These are phyloP conservation scores for Typhlichthys subterraneus DNA, from an alignment of 2,797 vertebrate genomes.

Conservation along the genomic window DNA sequence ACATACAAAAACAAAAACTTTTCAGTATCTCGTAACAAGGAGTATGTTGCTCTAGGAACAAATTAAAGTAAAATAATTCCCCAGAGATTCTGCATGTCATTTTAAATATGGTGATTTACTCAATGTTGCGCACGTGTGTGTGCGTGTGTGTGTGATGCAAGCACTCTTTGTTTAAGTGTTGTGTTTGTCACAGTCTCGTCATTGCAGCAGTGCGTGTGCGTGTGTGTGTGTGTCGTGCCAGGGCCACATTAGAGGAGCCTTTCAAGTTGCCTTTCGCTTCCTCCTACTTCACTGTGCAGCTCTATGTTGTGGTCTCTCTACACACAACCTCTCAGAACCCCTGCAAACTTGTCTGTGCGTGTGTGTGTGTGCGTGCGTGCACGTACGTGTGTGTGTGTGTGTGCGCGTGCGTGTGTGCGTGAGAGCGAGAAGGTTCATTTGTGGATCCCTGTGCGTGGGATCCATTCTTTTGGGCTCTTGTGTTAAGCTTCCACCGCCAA, in stretches of 20 bases:
- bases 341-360: slow-evolving; percentile 49
- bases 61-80: slow-evolving; percentile 47
- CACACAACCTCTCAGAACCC: slow-evolving; percentile 69
- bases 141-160: slow-evolving; percentile 16
- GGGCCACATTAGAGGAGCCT: slow-evolving; percentile 79
- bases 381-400: slow-evolving; percentile 34
- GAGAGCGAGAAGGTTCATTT: not conserved
- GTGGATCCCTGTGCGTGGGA: slow-evolving; percentile 40
- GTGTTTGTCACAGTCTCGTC: slow-evolving; percentile 32
- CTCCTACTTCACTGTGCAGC: slow-evolving; percentile 78
- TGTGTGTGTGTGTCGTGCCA: slow-evolving; percentile 72
- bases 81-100: slow-evolving; percentile 45
- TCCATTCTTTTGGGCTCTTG: slow-evolving; percentile 31
- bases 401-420: slow-evolving; percentile 19
- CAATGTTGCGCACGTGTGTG: slow-evolving; percentile 17
- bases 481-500: slow-evolving; percentile 28
- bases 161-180: not conserved
- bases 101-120: slow-evolving; percentile 44
- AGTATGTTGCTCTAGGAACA: slow-evolving; percentile 41
- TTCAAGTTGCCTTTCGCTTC: slow-evolving; percentile 77
- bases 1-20: slow-evolving; percentile 24
- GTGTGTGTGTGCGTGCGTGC: slow-evolving; percentile 15
- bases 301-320: slow-evolving; percentile 81
- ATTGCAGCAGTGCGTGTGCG: slow-evolving; percentile 27
- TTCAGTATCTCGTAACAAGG: slow-evolving; percentile 22